Base-by-base conservation (phyloP, 2,797 vertebrate species). In the Centropyge bicolor region DNA sequence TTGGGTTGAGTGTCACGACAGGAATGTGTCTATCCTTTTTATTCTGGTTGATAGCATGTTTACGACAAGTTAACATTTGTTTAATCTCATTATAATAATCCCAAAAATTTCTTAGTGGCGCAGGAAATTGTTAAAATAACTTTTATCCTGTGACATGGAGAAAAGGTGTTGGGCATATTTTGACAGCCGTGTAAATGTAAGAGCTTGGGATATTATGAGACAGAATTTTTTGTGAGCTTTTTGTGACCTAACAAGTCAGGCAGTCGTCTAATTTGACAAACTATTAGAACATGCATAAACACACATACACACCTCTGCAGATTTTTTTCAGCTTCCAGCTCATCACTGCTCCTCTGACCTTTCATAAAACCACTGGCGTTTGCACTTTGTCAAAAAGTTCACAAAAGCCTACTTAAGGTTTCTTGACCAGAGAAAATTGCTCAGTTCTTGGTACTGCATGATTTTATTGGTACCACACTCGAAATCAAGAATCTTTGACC, bases 401-500 rank as follows among this genome's bases (percentile, higher is more conserved):
- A 10, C 27, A 75, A 57, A 31, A 41, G 43, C 52, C 27, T 19
- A 8, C 3, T 73, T 0, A 6, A 20, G 14, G 5, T 41, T 41
- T 31, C 19, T 5, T 56, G 27, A 5, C 27, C n/a, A 27, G 2
- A 49, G 61, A 20, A 12, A 56, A 24, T 27, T 38, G 12, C 16
- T 11, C 2, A 38, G 20, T 36, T 56, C 3, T 67, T 11, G 4
- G 13, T 8, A 41, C 6, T 20, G 31, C 31, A 5, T 45, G 38
- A n/a, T 41, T 77, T 45, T 57, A 66, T 38, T 52, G 61, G 20
- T 24, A 45, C 40, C 6, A 54, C 11, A 54, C 40, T 61, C n/a
- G 0, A 17, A 14, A 45, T 57, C 4, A 16, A 54, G 31, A 31
- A 54, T 60, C 27, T 59, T 52, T 40, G 43, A 65, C 52, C 38